Percentiles rank a stretch among this genome's conserved stretches.
These are phyloP conservation scores for Plebejus anna DNA, from an alignment of 2,888 invertebrate genomes.

Conservation along the genomic window DNA sequence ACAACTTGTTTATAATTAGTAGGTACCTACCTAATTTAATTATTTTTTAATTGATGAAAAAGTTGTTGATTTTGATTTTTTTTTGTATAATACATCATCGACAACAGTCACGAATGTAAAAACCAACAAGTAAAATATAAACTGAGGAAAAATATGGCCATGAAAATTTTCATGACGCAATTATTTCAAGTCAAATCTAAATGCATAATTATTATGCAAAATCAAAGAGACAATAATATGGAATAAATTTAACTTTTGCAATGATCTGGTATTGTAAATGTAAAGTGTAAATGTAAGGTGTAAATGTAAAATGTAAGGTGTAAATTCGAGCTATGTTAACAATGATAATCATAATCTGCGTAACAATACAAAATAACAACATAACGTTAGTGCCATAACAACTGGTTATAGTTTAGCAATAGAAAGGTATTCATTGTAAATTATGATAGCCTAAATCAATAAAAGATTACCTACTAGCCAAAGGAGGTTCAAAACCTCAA, in stretches of 20 bases:
- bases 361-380: slow-evolving; percentile 21
- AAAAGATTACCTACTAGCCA: background rate
- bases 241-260: background rate
- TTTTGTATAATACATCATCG: too few relatives aligned
- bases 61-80: too few relatives aligned
- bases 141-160: background rate
- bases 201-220: background rate
- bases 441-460: background rate
- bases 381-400: slow-evolving; percentile 13
- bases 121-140: background rate
- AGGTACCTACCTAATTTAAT: too few relatives aligned
- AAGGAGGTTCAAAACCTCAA: too few relatives aligned
- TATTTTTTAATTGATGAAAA: too few relatives aligned
- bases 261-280: background rate
- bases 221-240: slow-evolving; percentile 5
- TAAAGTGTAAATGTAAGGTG: too few relatives aligned
- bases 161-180: slow-evolving; percentile 2
- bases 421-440: slow-evolving; percentile 8
- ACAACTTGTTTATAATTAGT: too few relatives aligned
- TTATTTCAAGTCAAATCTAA: background rate
- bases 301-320: background rate
- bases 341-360: background rate
- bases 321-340: background rate
- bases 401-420: slow-evolving; percentile 5
- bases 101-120: too few relatives aligned